Evolutionary conservation across 2,113 vertebrate species (phyloP).

Genomic region (Myanophis thanlyinensis): DNA sequence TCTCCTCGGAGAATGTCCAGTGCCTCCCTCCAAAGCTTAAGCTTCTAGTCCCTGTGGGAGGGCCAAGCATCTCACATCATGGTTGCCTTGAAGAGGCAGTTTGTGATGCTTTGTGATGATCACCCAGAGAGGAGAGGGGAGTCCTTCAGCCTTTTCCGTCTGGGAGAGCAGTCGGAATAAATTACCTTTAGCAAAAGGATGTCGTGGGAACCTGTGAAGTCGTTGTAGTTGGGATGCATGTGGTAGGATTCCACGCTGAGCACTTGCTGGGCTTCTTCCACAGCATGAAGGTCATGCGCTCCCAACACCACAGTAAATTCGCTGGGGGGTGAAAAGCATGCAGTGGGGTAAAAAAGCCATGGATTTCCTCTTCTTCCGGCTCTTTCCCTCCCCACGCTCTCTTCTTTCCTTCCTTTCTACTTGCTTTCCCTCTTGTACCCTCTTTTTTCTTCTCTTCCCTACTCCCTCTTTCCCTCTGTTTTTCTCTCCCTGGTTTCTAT

Average conservation of each 20-base stretch:
- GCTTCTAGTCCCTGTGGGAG: not conserved
- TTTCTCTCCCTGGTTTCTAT: not conserved
- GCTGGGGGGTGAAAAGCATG: not conserved
- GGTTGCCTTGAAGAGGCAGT: not conserved
- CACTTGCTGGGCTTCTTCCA: slow-evolving; percentile 50
- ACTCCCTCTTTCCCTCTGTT: not conserved
- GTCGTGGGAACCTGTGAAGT: accelerated
- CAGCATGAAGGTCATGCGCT: slow-evolving; percentile 22
- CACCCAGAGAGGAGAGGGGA: not conserved
- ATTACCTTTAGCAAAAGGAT: slow-evolving; percentile 61
- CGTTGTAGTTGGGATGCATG: not conserved
- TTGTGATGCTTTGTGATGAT: not conserved
- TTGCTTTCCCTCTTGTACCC: not conserved
- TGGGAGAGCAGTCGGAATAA: not conserved
- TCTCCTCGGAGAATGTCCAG: not conserved
- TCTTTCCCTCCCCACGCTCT: accelerated
- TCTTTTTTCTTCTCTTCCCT: not conserved
- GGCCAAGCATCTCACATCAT: not conserved
- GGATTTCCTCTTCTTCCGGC: too few relatives aligned
- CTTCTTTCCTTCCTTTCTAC: not conserved
- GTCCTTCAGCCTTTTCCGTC: not conserved
- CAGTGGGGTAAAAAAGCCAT: not conserved
- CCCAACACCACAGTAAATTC: slow-evolving; percentile 51
- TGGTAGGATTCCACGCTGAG: slow-evolving; percentile 38
- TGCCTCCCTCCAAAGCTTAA: not conserved